A percentile compares a stretch with the other conserved stretches of the same genome.
These are phyloP conservation scores for Lagenorhynchus albirostris DNA, from an alignment of 2,113 vertebrate genomes.

Conservation along the genomic window DNA sequence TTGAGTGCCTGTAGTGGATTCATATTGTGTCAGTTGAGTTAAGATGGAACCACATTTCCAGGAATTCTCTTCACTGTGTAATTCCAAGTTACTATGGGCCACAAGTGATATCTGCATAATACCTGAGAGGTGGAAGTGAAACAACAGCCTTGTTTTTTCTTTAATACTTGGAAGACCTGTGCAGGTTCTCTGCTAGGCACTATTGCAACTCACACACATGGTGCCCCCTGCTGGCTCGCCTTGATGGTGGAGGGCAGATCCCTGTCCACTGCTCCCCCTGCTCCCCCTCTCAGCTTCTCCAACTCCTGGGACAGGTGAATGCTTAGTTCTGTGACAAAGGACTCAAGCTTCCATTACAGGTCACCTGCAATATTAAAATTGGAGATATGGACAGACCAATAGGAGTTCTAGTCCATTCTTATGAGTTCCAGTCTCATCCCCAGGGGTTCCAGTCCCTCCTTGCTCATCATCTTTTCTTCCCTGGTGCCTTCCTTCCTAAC, in stretches of 20 bases:
- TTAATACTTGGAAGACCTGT: background rate
- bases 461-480: background rate
- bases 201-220: accelerated
- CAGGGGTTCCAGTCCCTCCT: background rate
- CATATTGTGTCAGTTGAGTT: background rate
- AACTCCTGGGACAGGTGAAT: background rate
- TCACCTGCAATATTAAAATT: background rate
- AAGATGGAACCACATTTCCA: background rate
- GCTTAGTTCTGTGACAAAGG: background rate
- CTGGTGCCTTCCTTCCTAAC: background rate
- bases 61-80: background rate
- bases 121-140: background rate
- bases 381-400: background rate
- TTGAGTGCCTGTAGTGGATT: background rate
- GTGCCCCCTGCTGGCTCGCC: background rate
- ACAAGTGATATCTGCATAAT: background rate
- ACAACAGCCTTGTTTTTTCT: background rate
- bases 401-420: background rate
- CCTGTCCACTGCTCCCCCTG: too few relatives aligned
- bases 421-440: background rate
- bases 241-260: background rate
- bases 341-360: background rate
- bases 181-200: background rate
- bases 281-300: background rate
- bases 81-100: background rate